A percentile compares a stretch with the other conserved stretches of the same genome.
These are phyloP conservation scores for Mormyrops boulengeri DNA, from an alignment of 2,797 vertebrate species.

Conservation along the genomic window DNA sequence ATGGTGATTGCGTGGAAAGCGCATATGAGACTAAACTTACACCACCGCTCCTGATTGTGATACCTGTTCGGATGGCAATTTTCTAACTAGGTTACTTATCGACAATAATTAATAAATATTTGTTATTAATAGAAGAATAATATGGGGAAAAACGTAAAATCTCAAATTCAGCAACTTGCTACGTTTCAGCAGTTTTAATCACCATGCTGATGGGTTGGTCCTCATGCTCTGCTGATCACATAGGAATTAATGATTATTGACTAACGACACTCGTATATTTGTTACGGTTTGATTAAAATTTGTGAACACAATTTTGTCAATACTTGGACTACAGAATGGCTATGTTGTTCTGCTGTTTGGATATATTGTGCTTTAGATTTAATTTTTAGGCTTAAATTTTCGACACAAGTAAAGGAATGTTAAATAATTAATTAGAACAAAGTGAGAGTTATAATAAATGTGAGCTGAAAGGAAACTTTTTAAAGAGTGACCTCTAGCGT, in stretches of 20 bases:
- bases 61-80: not conserved
- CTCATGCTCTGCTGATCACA: not conserved
- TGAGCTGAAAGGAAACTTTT: not conserved
- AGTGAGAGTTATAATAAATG: not conserved
- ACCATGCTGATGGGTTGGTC: not conserved
- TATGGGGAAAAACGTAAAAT: not conserved
- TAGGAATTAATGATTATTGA: not conserved
- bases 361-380: not conserved
- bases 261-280: not conserved
- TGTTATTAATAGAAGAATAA: not conserved
- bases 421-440: not conserved
- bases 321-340: not conserved
- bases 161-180: not conserved
- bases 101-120: not conserved
- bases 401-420: not conserved
- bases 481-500: slow-evolving; percentile 52
- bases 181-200: not conserved
- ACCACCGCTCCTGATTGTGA: not conserved
- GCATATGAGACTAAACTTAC: not conserved
- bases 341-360: not conserved
- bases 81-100: not conserved
- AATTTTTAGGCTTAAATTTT: not conserved
- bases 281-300: not conserved
- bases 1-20: not conserved
- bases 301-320: not conserved